phyloP scores from a whole-genome alignment of 30 jellyfish, hydroid and myxozoan species.

The Morbakka virulenta region DNA sequence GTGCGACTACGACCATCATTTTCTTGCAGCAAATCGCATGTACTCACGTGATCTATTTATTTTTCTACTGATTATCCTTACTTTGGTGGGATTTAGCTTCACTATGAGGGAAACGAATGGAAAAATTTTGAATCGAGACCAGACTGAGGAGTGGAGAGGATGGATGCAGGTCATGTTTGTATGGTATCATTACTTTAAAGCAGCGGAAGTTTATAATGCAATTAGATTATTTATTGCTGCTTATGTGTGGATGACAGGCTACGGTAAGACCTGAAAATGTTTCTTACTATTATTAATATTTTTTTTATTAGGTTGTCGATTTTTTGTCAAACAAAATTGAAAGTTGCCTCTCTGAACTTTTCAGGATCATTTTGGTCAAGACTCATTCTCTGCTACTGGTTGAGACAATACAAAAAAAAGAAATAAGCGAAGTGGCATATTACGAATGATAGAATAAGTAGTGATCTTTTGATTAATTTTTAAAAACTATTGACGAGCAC shows the following conservation, averaged over 20 bases:
- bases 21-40: conserved; percentile 81
- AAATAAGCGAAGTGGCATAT: too few relatives aligned
- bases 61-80: conserved; percentile 42
- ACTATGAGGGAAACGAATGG: conserved; percentile 33
- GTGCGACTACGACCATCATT: conserved; percentile 83
- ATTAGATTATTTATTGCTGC: conserved; percentile 91
- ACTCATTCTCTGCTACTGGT: neutral
- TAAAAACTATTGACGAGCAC: too few relatives aligned
- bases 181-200: conserved; percentile 94
- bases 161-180: conserved; percentile 99
- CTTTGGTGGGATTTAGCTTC: conserved; percentile 57
- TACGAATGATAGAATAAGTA: too few relatives aligned
- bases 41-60: conserved; percentile 85
- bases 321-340: neutral
- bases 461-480: too few relatives aligned
- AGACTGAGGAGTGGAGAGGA: conserved; percentile 99
- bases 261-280: conserved; percentile 45
- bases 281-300: neutral
- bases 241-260: conserved; percentile 98
- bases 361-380: too few relatives aligned
- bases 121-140: conserved; percentile 85
- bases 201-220: conserved; percentile 93
- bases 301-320: neutral
- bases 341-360: neutral
- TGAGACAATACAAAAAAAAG: too few relatives aligned